Percentiles rank a stretch among this genome's conserved stretches.
phyloP scores from a whole-genome alignment of 2,113 vertebrate genomes.

The Eonycteris spelaea region DNA sequence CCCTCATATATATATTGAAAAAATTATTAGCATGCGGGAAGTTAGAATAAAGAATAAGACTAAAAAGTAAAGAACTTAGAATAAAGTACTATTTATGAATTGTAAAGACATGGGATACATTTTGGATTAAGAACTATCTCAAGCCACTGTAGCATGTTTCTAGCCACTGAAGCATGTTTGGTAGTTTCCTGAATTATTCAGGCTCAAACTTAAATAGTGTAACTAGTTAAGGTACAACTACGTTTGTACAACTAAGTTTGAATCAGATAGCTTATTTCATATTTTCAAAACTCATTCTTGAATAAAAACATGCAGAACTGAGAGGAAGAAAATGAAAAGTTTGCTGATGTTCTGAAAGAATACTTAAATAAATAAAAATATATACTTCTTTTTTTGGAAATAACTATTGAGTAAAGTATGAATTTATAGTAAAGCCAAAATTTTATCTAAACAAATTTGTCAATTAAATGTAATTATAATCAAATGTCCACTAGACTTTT shows the following conservation, averaged over 20 bases:
- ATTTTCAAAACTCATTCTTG: not conserved
- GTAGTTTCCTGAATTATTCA: not conserved
- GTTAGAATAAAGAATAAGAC: not conserved
- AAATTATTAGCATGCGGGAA: not conserved
- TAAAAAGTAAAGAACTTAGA: not conserved
- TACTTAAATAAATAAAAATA: not conserved
- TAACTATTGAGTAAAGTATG: not conserved
- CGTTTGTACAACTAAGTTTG: not conserved
- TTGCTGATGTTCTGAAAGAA: not conserved
- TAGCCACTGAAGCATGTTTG: not conserved
- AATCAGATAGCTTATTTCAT: not conserved
- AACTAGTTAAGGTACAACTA: not conserved
- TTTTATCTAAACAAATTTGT: not conserved
- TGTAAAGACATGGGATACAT: not conserved
- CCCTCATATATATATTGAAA: not conserved
- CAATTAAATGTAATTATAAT: not conserved
- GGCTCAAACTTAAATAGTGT: not conserved
- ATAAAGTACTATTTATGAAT: not conserved
- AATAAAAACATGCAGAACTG: not conserved
- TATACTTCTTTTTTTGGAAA: not conserved
- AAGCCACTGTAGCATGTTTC: not conserved
- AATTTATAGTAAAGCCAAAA: not conserved
- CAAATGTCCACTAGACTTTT: not conserved
- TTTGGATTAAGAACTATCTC: not conserved
- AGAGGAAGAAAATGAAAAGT: not conserved